Percentiles rank a stretch among this genome's conserved stretches.
phyloP scores from a whole-genome alignment of 2,888 invertebrate species.

The Brachynemurus nebulosus region DNA sequence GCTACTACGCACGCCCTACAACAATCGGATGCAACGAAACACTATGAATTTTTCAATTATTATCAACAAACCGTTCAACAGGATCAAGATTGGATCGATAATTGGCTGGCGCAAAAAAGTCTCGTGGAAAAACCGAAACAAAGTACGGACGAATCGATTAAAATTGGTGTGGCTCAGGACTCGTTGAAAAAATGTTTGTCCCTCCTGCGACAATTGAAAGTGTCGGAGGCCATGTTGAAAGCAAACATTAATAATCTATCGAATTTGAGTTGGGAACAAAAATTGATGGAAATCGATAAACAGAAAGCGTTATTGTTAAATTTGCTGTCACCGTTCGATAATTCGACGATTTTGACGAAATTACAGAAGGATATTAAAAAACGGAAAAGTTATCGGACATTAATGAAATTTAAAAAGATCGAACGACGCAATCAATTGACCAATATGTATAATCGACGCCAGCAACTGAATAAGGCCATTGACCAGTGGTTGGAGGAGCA shows the following conservation, averaged over 20 bases:
- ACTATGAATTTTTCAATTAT: conserved; percentile 2
- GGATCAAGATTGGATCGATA: conserved; percentile 6
- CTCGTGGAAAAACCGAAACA: conserved; percentile 6
- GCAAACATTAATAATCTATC: conserved; percentile 33
- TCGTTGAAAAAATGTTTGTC: conserved; percentile 24
- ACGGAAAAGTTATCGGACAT: conserved; percentile 32
- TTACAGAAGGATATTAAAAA: conserved; percentile 34
- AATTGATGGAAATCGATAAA: conserved; percentile 34
- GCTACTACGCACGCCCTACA: too few species aligned
- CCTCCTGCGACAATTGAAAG: conserved; percentile 28
- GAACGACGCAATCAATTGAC: conserved; percentile 31
- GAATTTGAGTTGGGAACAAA: conserved; percentile 40
- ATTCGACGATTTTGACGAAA: conserved; percentile 30
- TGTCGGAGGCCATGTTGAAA: conserved; percentile 31
- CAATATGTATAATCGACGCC: conserved; percentile 31
- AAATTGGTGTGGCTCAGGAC: conserved; percentile 29
- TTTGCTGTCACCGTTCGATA: conserved; percentile 29
- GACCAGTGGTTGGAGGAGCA: conserved; percentile 52
- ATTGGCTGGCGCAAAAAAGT: conserved; percentile 3
- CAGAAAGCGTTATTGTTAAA: conserved; percentile 35
- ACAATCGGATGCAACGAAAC: too few species aligned
- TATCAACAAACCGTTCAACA: conserved; percentile 1
- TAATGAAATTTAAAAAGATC: conserved; percentile 35
- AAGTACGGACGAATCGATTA: conserved; percentile 17
- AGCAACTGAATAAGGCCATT: conserved; percentile 43